phyloP scores from a whole-genome alignment of 1,140 invertebrate genomes.

The Saccostrea glomerata region DNA sequence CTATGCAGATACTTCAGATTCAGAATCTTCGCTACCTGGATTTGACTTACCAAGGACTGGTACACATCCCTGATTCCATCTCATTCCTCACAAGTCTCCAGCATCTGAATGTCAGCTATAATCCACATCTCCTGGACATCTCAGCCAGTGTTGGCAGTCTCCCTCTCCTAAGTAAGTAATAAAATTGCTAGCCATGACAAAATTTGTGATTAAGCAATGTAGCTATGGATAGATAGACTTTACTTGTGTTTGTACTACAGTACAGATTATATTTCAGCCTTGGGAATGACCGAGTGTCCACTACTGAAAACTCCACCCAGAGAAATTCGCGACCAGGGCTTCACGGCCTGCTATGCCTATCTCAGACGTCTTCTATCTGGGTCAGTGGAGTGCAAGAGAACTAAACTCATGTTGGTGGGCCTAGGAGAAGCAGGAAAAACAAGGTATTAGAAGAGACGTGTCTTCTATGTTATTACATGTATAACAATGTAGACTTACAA shows the following conservation, averaged over 20 bases:
- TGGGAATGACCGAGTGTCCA: slow-evolving; percentile 73
- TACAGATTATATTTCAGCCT: slow-evolving; percentile 58
- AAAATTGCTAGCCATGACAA: too few species aligned
- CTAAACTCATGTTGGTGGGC: slow-evolving; percentile 78
- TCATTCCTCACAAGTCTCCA: slow-evolving; percentile 63
- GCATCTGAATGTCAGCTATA: slow-evolving; percentile 65
- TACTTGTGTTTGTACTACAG: not conserved
- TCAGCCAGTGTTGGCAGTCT: slow-evolving; percentile 66
- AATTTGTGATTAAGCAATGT: too few species aligned
- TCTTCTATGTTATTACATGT: not conserved
- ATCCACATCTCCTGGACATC: slow-evolving; percentile 70
- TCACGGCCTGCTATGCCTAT: slow-evolving; percentile 71
- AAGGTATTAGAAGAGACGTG: slow-evolving; percentile 63
- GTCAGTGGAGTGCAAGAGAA: slow-evolving; percentile 73
- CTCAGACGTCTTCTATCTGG: slow-evolving; percentile 73
- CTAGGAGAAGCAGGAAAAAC: slow-evolving; percentile 79
- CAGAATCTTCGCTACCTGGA: slow-evolving; percentile 67
- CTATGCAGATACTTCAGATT: slow-evolving; percentile 66
- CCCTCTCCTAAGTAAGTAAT: slow-evolving; percentile 68
- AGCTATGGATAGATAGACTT: not conserved
- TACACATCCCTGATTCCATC: slow-evolving; percentile 68
- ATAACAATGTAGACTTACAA: too few species aligned
- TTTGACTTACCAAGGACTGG: slow-evolving; percentile 71
- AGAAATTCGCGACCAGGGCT: slow-evolving; percentile 75
- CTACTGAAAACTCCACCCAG: slow-evolving; percentile 76